Evolutionary conservation across 2,888 invertebrate genomes (phyloP).

Genomic region (Nasonia oneida): DNA sequence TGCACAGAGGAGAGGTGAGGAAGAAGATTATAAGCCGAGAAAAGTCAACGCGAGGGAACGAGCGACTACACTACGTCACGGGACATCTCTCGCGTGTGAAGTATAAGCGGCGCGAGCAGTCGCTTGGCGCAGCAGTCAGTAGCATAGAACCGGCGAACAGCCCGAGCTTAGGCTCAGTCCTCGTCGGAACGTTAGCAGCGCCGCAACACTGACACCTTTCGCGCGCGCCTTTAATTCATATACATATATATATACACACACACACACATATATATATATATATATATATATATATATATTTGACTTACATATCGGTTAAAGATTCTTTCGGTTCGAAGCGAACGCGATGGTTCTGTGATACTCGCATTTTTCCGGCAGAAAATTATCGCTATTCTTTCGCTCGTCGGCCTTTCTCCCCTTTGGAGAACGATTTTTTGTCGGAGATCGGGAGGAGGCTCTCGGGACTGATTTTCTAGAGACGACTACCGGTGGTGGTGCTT

Average conservation of each 20-base stretch:
- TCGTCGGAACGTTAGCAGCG: constrained; percentile 3
- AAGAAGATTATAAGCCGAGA: not conserved
- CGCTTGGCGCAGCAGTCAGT: not conserved
- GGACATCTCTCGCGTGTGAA: not conserved
- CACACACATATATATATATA: no score
- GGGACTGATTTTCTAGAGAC: not conserved
- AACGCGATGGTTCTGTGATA: no score
- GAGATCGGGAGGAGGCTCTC: not conserved
- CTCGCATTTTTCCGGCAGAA: no score
- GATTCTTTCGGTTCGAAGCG: no score
- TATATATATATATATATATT: no score
- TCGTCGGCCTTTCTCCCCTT: no score
- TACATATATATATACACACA: no score
- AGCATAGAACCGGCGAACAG: constrained; percentile 16
- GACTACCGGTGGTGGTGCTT: not conserved
- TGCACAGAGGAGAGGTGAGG: not conserved
- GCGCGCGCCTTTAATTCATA: no score
- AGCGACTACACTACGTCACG: not conserved
- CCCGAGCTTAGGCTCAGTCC: constrained; percentile 37
- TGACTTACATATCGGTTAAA: no score
- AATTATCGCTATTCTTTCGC: no score
- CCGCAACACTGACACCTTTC: not conserved
- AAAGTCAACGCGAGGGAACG: not conserved
- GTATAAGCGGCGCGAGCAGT: not conserved
- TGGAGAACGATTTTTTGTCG: not conserved